Evolutionary conservation across 1,140 invertebrate species (phyloP).

Genomic region (Halesus radiatus): DNA sequence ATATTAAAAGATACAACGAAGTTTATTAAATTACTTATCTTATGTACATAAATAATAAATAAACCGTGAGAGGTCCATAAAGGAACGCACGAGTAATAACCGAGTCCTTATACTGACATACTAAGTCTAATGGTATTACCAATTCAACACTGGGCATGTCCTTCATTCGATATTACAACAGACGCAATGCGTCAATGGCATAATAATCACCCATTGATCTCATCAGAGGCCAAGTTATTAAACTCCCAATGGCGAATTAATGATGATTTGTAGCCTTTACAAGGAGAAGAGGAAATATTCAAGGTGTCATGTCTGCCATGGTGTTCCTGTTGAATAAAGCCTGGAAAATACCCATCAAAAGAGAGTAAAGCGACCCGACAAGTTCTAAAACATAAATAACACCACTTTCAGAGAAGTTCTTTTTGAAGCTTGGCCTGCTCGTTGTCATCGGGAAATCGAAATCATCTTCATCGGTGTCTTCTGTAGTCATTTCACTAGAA

Average conservation of each 20-base stretch:
- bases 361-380: conserved; percentile 60
- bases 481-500: conserved; percentile 53
- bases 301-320: background rate
- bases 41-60: no score
- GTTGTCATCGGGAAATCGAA: conserved; percentile 33
- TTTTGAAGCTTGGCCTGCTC: background rate
- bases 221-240: no score
- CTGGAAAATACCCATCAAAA: conserved; percentile 59
- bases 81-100: no score
- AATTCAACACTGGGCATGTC: background rate
- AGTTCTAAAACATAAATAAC: conserved; percentile 62
- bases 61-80: no score
- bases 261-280: no score
- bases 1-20: no score
- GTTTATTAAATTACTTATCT: no score
- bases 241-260: no score
- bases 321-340: conserved; percentile 54
- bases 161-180: background rate
- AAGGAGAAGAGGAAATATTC: no score
- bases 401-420: conserved; percentile 57
- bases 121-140: background rate
- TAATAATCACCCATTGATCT: conserved; percentile 9
- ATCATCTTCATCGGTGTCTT: conserved; percentile 60
- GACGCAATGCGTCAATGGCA: background rate
- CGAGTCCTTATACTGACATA: no score